phyloP scores from a whole-genome alignment of 2,113 vertebrate species.

The Tenrec ecaudatus region DNA sequence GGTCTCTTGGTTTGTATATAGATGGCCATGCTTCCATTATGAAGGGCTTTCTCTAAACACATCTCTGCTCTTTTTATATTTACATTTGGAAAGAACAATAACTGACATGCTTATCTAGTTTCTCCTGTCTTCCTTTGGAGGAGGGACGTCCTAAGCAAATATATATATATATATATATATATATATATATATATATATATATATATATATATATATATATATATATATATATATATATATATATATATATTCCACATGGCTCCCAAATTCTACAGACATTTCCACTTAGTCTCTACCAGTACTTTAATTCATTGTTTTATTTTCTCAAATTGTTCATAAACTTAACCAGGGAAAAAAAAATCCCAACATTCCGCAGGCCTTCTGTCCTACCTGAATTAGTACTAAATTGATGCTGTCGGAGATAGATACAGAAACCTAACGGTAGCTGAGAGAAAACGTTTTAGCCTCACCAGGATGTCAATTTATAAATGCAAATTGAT shows the following conservation, averaged over 20 bases:
- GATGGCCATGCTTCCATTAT: background rate
- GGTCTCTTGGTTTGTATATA: background rate
- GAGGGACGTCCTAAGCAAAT: too few relatives aligned
- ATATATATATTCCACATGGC: background rate
- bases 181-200: background rate
- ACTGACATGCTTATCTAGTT: background rate
- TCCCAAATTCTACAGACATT: background rate
- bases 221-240: too few relatives aligned
- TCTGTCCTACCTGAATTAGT: background rate
- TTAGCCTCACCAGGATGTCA: background rate
- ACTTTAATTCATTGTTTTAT: constrained; percentile 6
- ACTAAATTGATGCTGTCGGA: background rate
- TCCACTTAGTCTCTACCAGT: background rate
- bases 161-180: background rate
- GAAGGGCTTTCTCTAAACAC: background rate
- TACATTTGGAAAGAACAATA: background rate
- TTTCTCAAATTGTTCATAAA: constrained; percentile 12
- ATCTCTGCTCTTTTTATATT: background rate
- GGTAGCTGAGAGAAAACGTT: background rate
- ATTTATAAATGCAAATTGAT: background rate
- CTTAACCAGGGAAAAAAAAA: background rate
- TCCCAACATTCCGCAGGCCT: background rate
- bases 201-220: background rate
- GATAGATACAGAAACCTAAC: background rate
- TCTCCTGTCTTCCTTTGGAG: background rate